These are phyloP conservation scores for Drosophila varians DNA, from an alignment of 1,140 invertebrate species.

Conservation along the genomic window DNA sequence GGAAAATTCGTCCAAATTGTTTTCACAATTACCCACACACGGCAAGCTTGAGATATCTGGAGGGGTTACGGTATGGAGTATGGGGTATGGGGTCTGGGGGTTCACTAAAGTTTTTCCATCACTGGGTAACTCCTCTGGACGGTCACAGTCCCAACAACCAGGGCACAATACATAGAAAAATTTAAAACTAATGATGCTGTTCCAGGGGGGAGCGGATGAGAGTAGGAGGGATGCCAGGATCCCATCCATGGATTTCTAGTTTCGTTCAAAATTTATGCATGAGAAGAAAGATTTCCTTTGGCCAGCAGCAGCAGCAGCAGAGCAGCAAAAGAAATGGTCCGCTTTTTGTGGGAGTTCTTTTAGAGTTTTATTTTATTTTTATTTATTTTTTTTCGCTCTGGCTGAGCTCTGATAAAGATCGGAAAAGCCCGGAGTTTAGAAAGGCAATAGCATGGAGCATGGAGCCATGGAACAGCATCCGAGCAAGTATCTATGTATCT, in stretches of 20 bases:
- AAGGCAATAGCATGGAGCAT: constrained; percentile 58
- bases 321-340: constrained; percentile 57
- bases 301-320: constrained; percentile 33
- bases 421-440: constrained; percentile 77
- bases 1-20: constrained; percentile 80
- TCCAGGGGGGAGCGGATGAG: constrained; percentile 4
- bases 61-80: too few species aligned
- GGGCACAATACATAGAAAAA: constrained; percentile 58
- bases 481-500: constrained; percentile 44
- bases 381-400: constrained; percentile 23
- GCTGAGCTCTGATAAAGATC: constrained; percentile 62
- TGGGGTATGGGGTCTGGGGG: constrained; percentile 5
- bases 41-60: constrained; percentile 14
- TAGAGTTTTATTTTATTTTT: constrained; percentile 10
- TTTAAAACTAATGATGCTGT: constrained; percentile 73
- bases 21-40: constrained; percentile 71
- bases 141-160: constrained; percentile 49
- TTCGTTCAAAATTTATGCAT: constrained; percentile 75
- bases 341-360: constrained; percentile 49
- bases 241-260: constrained; percentile 17
- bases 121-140: background rate
- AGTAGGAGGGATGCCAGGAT: background rate
- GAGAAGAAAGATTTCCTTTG: constrained; percentile 67
- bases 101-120: constrained; percentile 19
- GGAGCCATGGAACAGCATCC: constrained; percentile 30